Evolutionary conservation across 2,797 vertebrate species (phyloP).

Genomic region (Sebastolobus alascanus): DNA sequence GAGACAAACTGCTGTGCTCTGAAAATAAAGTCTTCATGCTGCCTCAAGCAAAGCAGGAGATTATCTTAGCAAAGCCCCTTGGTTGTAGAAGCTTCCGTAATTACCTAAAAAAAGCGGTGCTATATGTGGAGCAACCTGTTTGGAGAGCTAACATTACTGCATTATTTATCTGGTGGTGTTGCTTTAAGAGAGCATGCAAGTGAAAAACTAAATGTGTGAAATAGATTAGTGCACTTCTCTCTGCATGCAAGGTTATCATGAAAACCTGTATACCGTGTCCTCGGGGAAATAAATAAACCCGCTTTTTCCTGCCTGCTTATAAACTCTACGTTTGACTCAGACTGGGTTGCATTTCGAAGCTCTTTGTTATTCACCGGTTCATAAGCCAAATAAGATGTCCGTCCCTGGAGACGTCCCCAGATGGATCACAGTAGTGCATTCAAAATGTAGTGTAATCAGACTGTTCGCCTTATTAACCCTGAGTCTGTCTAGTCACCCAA

Average conservation of each 20-base stretch:
- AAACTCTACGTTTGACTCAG: conserved; percentile 51
- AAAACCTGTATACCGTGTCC: conserved; percentile 37
- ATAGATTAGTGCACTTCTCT: conserved; percentile 52
- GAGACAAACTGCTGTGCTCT: conserved; percentile 65
- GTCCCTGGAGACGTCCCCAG: conserved; percentile 37
- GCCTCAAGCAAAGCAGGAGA: conserved; percentile 74
- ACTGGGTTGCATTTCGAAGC: conserved; percentile 38
- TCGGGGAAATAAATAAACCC: conserved; percentile 57
- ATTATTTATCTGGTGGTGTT: conserved; percentile 60
- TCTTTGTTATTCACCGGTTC: conserved; percentile 60
- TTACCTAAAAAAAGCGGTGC: conserved; percentile 59
- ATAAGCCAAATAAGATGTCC: conserved; percentile 46
- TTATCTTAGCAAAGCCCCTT: conserved; percentile 72
- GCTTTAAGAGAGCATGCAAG: conserved; percentile 52
- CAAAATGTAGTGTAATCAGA: conserved; percentile 34
- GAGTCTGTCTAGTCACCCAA: background rate
- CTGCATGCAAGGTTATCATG: conserved; percentile 39
- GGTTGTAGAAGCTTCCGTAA: conserved; percentile 68
- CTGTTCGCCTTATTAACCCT: conserved; percentile 14
- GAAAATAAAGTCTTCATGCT: conserved; percentile 68
- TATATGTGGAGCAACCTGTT: conserved; percentile 64
- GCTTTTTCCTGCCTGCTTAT: conserved; percentile 31
- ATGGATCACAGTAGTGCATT: conserved; percentile 44
- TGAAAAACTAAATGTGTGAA: conserved; percentile 55
- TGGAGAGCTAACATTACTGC: conserved; percentile 56